Base-by-base conservation (phyloP, 2,113 vertebrate genomes). In the Scomber colias region DNA sequence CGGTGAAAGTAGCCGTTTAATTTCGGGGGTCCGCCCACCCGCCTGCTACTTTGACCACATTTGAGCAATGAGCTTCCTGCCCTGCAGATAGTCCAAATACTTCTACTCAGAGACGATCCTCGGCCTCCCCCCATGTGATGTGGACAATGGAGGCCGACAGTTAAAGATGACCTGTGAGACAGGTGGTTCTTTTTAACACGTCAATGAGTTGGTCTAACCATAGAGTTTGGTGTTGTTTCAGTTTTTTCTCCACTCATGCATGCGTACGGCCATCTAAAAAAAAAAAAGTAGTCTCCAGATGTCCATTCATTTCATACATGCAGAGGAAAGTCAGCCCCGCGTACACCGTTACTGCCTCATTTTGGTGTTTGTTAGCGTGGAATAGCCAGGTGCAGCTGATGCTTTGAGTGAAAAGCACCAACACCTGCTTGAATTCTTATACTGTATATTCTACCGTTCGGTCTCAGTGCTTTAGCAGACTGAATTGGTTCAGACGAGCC, bases 161-260 rank as follows among this genome's bases (percentile, higher is more conserved):
- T 75, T 61, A 19, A 27, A 31, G 35, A 70, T 21, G 55, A 77
- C 89, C 90, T 93, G 92, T 90, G 2, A 82, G 56, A 91, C 90
- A 87, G 87, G 86, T 76, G 77, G 9, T 63, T 73, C 21, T 63
- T 72, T 80, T 74, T 71, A 51, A 71, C 40, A 15, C 46, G 61
- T 66, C 53, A 21, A 21, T 55, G 44, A 54, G 67, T 75, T 17
- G 71, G 55, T 75, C 70, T 70, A 57, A 85, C 71, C 24, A 61
- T 53, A 60, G 56, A 46, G 24, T 74, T 71, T 62, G 56, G 24
- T 74, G 65, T 31, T 56, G 59, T 70, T 64, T 65, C 11, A 14
- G 2, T 54, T 79, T 62, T 31, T 17, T 9, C 16, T 70, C 51
- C 24, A 46, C 35, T 44, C 31, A 15, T 72, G 30, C 51, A 11